Conservation (phyloP, 1,140 invertebrate species). For the Aphaenogaster floridana region DNA sequence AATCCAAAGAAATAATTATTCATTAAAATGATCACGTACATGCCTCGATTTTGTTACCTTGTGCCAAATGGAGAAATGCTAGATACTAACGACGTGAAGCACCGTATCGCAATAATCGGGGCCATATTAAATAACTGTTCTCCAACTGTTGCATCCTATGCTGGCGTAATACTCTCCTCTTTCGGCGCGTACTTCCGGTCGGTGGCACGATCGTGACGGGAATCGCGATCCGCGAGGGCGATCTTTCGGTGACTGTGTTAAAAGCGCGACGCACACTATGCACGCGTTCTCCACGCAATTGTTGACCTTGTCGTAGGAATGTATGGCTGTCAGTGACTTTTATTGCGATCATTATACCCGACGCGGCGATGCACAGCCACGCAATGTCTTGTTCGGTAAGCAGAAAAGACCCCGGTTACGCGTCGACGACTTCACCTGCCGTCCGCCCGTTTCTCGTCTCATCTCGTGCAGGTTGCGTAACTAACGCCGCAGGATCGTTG, state of each 20-base stretch:
- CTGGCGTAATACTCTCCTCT: constrained; percentile 13
- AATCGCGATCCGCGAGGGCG: constrained; percentile 43
- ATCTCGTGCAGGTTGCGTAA: constrained; percentile 48
- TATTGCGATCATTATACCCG: constrained; percentile 59
- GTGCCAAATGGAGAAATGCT: constrained; percentile 26
- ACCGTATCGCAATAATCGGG: constrained; percentile 33
- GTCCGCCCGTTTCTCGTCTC: constrained; percentile 35
- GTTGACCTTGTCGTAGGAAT: constrained; percentile 68
- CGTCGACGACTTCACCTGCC: constrained; percentile 33
- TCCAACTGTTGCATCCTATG: constrained; percentile 30
- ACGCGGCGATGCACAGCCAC: constrained; percentile 5
- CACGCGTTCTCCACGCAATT: constrained; percentile 58
- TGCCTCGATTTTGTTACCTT: not conserved
- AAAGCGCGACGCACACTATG: constrained; percentile 53
- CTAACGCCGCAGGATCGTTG: constrained; percentile 49
- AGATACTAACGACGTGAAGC: constrained; percentile 25
- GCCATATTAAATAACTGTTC: constrained; percentile 58
- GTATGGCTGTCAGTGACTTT: constrained; percentile 54
- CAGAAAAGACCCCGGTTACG: constrained; percentile 58
- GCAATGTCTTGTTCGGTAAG: constrained; percentile 57
- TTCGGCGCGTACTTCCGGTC: constrained; percentile 50
- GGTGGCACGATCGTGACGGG: constrained; percentile 26
- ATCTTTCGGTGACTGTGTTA: constrained; percentile 57
- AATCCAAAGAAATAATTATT: not conserved
- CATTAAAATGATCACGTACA: constrained; percentile 14